Evolutionary conservation across 2,888 invertebrate genomes (phyloP).

Genomic region (Agrilus biguttatus): DNA sequence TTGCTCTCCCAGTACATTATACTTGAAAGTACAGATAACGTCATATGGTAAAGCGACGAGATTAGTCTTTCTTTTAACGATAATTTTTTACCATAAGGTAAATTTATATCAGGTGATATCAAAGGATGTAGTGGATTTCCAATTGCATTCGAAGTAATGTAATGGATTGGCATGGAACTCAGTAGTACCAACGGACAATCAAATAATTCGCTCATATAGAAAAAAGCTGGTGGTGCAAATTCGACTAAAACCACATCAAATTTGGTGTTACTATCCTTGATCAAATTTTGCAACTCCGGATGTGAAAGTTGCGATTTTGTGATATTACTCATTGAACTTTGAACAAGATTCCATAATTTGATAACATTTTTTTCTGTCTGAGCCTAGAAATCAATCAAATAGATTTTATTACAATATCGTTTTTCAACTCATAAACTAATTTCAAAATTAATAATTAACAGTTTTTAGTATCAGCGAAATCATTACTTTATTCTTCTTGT

Average conservation of each 20-base stretch:
- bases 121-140: conserved; percentile 18
- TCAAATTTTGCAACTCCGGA: conserved; percentile 14
- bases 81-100: conserved; percentile 24
- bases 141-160: conserved; percentile 14
- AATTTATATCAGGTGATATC: conserved; percentile 18
- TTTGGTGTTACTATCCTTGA: conserved; percentile 11
- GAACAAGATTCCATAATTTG: conserved; percentile 2
- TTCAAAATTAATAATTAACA: too few relatives aligned
- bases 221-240: conserved; percentile 9
- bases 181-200: conserved; percentile 12
- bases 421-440: too few relatives aligned
- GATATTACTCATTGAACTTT: conserved; percentile 11
- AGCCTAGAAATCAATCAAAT: too few relatives aligned
- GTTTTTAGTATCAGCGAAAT: too few relatives aligned
- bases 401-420: too few relatives aligned
- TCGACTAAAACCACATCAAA: conserved; percentile 20
- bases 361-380: not conserved
- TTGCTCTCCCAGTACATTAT: conserved; percentile 15
- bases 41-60: conserved; percentile 17
- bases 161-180: conserved; percentile 17
- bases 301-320: conserved; percentile 8
- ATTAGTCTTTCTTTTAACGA: conserved; percentile 27
- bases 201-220: conserved; percentile 14
- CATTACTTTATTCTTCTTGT: too few relatives aligned
- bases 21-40: conserved; percentile 13